Evolutionary conservation across 2,113 vertebrate species (phyloP).

Genomic region (Sula dactylatra): DNA sequence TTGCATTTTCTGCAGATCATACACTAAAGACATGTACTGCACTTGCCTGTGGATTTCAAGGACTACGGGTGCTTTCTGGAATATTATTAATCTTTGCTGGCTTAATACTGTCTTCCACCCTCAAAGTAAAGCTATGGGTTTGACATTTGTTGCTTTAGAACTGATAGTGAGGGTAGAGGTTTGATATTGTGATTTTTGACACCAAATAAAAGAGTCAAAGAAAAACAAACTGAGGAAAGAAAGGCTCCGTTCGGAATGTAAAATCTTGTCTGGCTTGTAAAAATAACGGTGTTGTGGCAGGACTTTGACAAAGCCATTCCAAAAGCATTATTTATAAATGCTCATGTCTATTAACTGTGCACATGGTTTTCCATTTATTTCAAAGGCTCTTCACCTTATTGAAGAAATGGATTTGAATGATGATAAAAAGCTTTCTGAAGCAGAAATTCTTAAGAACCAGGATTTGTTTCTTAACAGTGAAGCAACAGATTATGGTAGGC

Average conservation of each 20-base stretch:
- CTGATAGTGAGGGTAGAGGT: background rate
- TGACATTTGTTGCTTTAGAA: background rate
- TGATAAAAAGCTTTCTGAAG: conserved; percentile 83
- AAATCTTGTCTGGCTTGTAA: background rate
- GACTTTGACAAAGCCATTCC: background rate
- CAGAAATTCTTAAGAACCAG: conserved; percentile 88
- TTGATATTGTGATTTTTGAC: background rate
- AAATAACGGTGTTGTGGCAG: background rate
- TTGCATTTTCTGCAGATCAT: background rate
- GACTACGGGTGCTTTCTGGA: background rate
- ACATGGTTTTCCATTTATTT: background rate
- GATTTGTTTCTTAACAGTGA: conserved; percentile 94
- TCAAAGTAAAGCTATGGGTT: background rate
- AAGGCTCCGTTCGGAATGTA: background rate
- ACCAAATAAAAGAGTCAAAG: background rate
- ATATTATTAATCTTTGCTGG: background rate
- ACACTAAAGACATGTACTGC: fast-evolving
- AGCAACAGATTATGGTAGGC: conserved; percentile 94
- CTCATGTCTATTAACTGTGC: background rate
- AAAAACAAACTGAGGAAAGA: background rate
- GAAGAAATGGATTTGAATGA: conserved; percentile 90
- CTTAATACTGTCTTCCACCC: background rate
- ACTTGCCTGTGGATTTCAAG: background rate
- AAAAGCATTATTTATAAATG: background rate
- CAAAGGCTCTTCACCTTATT: conserved; percentile 89